Evolutionary conservation across 2,888 invertebrate genomes (phyloP).

Genomic region (Agrochola lota): DNA sequence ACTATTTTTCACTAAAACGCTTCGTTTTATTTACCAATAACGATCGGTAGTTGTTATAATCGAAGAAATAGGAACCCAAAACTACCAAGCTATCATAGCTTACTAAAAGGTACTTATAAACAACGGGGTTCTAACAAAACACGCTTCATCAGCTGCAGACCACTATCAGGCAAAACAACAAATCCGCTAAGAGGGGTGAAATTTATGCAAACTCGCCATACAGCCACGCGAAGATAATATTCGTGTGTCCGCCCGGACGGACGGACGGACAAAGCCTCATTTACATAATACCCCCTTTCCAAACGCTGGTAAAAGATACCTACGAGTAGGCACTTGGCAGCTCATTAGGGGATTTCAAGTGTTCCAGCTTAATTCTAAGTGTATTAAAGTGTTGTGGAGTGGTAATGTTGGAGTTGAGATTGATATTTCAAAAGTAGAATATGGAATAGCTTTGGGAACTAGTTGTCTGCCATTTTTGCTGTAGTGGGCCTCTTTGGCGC

Average conservation of each 20-base stretch:
- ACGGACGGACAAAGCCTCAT: constrained; percentile 68
- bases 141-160: constrained; percentile 30
- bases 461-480: no score
- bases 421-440: background rate
- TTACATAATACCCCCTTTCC: constrained; percentile 72
- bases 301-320: constrained; percentile 62
- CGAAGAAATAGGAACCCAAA: background rate
- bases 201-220: constrained; percentile 75
- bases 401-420: background rate
- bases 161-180: constrained; percentile 62
- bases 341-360: constrained; percentile 53
- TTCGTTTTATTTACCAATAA: no score
- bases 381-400: constrained; percentile 1
- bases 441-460: no score
- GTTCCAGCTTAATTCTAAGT: constrained; percentile 23
- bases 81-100: background rate
- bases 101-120: constrained; percentile 11
- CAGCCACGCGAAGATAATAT: constrained; percentile 72
- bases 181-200: constrained; percentile 67
- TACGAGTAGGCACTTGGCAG: constrained; percentile 38
- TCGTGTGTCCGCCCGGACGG: constrained; percentile 62
- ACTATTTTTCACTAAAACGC: no score
- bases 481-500: no score
- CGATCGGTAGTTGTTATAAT: background rate
- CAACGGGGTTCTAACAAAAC: constrained; percentile 1